Percentiles rank a stretch among this genome's conserved stretches.
Conservation (phyloP, 2,797 vertebrate genomes). For the Smutsia gigantea region DNA sequence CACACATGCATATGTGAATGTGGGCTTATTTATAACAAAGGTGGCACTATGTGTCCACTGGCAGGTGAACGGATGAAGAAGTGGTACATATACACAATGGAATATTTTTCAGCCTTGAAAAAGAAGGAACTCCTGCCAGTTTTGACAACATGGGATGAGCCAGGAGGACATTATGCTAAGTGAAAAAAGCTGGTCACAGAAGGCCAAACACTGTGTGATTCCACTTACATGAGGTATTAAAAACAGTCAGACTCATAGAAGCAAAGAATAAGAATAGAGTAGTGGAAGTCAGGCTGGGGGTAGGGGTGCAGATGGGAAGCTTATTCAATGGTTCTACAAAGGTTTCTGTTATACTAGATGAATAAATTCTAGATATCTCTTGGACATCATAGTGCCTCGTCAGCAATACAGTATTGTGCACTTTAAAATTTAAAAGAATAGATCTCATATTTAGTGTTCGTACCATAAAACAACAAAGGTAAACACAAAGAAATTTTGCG, state of each 20-base stretch:
- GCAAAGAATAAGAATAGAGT: no score
- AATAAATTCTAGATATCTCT: no score
- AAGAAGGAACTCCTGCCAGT: background rate
- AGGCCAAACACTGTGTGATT: background rate
- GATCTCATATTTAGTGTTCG: background rate
- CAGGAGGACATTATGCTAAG: background rate
- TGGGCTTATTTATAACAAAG: background rate
- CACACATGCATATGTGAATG: background rate
- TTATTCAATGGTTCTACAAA: background rate
- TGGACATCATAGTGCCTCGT: background rate
- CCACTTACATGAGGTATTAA: background rate
- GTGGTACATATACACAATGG: background rate
- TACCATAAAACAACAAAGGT: background rate
- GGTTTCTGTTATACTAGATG: background rate
- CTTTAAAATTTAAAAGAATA: background rate
- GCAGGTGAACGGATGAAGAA: background rate
- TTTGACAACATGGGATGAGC: background rate
- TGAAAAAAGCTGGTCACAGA: background rate
- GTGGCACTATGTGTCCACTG: background rate
- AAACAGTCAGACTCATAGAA: background rate
- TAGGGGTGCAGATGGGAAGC: background rate
- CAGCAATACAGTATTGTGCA: background rate
- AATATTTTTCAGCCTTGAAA: background rate
- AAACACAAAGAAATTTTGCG: background rate
- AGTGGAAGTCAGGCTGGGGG: no score